These are phyloP conservation scores for Channa maculata DNA, from an alignment of 2,113 vertebrate species.

Conservation along the genomic window DNA sequence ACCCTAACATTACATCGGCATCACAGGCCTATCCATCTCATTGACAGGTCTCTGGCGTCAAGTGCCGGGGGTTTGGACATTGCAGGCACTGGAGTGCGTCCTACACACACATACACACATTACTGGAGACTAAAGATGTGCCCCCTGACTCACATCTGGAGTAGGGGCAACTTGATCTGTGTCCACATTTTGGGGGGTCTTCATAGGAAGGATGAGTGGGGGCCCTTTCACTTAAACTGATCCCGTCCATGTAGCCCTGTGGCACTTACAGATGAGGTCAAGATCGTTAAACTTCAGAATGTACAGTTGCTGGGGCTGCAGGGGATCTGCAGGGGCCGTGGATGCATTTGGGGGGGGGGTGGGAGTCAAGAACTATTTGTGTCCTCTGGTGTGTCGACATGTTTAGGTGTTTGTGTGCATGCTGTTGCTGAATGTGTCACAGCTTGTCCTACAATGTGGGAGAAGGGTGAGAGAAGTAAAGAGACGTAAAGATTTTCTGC, in stretches of 20 bases:
- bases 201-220: constrained; percentile 56
- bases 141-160: constrained; percentile 80
- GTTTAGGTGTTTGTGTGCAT: constrained; percentile 54
- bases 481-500: constrained; percentile 4
- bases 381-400: constrained; percentile 50
- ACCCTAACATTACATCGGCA: constrained; percentile 69
- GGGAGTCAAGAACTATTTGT: constrained; percentile 59
- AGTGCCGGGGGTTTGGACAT: constrained; percentile 79
- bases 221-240: constrained; percentile 78
- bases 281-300: constrained; percentile 79
- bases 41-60: constrained; percentile 82
- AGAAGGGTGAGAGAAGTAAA: neutral
- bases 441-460: constrained; percentile 12
- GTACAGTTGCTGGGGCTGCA: constrained; percentile 74
- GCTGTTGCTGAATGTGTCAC: constrained; percentile 38
- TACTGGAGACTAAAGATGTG: constrained; percentile 38
- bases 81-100: constrained; percentile 72
- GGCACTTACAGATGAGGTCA: constrained; percentile 76
- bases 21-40: constrained; percentile 76
- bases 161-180: constrained; percentile 70
- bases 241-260: constrained; percentile 60
- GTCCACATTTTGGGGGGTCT: constrained; percentile 66
- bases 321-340: constrained; percentile 38
- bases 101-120: constrained; percentile 52
- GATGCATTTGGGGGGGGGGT: constrained; percentile 9